Evolutionary conservation across 2,113 vertebrate genomes (phyloP).

Genomic region (Chloropsis cyanopogon): DNA sequence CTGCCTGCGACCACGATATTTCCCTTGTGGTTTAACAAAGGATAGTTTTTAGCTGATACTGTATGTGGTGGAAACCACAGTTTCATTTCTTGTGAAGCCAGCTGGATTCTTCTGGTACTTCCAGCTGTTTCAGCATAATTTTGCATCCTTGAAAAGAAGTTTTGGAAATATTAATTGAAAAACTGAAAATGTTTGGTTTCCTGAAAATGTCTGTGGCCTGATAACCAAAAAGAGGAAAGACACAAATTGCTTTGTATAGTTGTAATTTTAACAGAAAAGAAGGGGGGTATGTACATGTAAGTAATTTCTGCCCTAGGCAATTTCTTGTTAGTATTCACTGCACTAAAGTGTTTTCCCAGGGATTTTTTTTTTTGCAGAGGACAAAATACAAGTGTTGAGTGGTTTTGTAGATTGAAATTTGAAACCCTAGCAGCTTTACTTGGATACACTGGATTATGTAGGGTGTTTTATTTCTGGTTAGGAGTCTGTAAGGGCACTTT

Average conservation of each 20-base stretch:
- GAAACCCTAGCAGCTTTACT: not conserved
- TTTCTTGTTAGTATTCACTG: not conserved
- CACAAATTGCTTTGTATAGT: not conserved
- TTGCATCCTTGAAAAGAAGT: not conserved
- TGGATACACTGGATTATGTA: not conserved
- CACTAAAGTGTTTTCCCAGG: not conserved
- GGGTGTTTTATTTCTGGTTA: not conserved
- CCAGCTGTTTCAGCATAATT: not conserved
- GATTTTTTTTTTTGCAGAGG: not conserved
- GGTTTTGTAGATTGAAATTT: not conserved
- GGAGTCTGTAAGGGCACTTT: not conserved
- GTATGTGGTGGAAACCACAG: not conserved
- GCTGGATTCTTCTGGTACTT: not conserved
- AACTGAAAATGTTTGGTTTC: not conserved
- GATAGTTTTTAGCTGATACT: not conserved
- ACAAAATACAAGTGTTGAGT: not conserved
- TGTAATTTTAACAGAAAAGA: not conserved
- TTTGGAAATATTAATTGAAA: not conserved
- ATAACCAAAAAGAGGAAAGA: not conserved
- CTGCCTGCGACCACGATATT: not conserved
- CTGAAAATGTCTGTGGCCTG: not conserved
- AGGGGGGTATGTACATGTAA: not conserved
- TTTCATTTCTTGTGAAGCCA: not conserved
- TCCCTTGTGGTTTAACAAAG: slow-evolving; percentile 7
- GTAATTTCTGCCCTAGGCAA: not conserved